These are phyloP conservation scores for Erithacus rubecula DNA, from an alignment of 2,797 vertebrate genomes.

Conservation along the genomic window DNA sequence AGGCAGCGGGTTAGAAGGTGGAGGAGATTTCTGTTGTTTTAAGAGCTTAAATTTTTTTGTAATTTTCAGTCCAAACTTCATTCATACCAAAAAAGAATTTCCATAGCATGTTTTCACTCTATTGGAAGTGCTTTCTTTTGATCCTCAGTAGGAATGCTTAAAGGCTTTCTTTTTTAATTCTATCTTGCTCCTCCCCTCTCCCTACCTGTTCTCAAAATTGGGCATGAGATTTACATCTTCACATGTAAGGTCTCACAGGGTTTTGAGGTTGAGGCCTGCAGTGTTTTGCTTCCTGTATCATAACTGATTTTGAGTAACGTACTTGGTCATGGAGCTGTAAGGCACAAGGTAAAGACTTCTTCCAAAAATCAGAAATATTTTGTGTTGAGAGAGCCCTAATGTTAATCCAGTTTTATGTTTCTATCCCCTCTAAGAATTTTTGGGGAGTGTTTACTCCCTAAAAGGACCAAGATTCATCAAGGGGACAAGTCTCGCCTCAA, in stretches of 20 bases:
- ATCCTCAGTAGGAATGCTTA: neutral
- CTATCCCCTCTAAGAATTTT: neutral
- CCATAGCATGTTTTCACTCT: neutral
- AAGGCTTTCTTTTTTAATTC: constrained; percentile 18
- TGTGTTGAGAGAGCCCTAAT: neutral
- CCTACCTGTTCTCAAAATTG: neutral
- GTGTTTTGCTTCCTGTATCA: neutral
- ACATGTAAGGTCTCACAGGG: neutral
- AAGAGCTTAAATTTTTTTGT: constrained; percentile 11
- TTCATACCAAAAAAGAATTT: constrained; percentile 30
- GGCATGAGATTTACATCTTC: neutral
- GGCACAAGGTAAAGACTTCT: neutral
- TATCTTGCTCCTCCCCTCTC: neutral
- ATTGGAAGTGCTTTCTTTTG: neutral
- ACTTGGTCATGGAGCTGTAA: neutral
- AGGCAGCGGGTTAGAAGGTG: neutral
- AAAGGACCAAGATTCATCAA: neutral
- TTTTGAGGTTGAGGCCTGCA: neutral
- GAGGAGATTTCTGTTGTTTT: neutral
- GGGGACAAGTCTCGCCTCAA: neutral
- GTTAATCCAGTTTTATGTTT: neutral
- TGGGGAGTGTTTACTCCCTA: neutral
- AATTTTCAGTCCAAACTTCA: neutral
- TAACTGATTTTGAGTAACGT: neutral
- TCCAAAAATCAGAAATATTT: neutral